phyloP scores from a whole-genome alignment of 2,113 vertebrate genomes.

The Melanotaenia duboulayi region DNA sequence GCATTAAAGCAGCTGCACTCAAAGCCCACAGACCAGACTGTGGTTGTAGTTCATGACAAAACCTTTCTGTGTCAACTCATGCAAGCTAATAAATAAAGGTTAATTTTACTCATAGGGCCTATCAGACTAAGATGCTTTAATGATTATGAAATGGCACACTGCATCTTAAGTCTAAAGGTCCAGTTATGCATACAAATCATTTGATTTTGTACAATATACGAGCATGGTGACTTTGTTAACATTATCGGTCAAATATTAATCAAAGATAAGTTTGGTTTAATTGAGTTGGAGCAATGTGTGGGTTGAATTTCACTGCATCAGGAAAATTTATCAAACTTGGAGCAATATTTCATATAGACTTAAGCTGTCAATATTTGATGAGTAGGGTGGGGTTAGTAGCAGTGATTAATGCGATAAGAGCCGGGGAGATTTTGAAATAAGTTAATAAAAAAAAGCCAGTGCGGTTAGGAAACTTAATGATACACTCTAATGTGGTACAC shows the following conservation, averaged over 20 bases:
- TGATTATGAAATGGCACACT: slow-evolving; percentile 16
- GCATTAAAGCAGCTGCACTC: background rate
- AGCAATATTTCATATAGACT: background rate
- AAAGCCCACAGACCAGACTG: background rate
- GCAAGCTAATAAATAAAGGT: slow-evolving; percentile 32
- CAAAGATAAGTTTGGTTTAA: slow-evolving; percentile 17
- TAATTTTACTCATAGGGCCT: slow-evolving; percentile 6
- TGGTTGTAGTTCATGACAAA: background rate
- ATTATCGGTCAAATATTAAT: slow-evolving; percentile 27
- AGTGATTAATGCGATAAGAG: background rate
- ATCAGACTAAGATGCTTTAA: slow-evolving; percentile 29
- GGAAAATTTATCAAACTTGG: slow-evolving; percentile 7
- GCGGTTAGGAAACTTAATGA: background rate
- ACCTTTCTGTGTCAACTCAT: slow-evolving; percentile 2
- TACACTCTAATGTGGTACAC: background rate
- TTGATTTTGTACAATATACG: background rate
- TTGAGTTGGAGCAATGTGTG: slow-evolving; percentile 14
- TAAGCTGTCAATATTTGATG: background rate
- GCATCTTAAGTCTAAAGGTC: slow-evolving; percentile 21
- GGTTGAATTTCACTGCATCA: background rate
- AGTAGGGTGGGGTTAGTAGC: slow-evolving; percentile 12
- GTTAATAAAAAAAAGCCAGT: slow-evolving; percentile 22
- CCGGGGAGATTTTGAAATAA: slow-evolving; percentile 15
- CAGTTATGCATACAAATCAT: slow-evolving; percentile 34
- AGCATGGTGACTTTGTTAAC: background rate